Evolutionary conservation across 1,140 invertebrate genomes (phyloP), one percentile per base, ranked within the genome.

Genomic region (Cotesia chilonis): DNA sequence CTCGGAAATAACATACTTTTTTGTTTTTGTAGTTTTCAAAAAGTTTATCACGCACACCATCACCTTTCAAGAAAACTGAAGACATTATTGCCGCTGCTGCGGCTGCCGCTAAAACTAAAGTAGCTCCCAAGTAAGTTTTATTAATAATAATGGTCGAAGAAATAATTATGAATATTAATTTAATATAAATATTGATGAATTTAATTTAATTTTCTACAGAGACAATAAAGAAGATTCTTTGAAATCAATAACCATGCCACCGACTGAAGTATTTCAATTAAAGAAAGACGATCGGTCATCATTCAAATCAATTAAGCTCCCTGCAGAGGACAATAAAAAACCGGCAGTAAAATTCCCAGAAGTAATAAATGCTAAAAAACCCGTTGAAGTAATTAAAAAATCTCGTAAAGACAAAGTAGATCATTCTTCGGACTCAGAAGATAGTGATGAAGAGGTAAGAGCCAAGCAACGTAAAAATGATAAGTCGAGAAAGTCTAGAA

Each of bases 31-130:
- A 86, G 84, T 92, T 90, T 80, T 91, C 90, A 20, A 89, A 89
- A 83, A 94, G 93, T 78, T 86, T 94, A 17, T 94, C 93, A 6
- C 89, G 93, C 72, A 94, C 93, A 1, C 93, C 93, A 20, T 94
- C 93, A 20, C 93, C 93, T 60, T 94, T 94, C 83, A 90, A 94
- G 70, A 92, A 93, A 84, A 91, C 92, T 63, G 90, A 93, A 76
- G 92, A 94, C 81, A 90, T 92, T n/a, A 87, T 90, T 72, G 86
- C 84, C 47, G 83, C 82, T 17, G 57, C 17, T 47, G 83, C 82
- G 4, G 57, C 17, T 20, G 14, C 70, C 35, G 68, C 57, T 73
- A 87, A 87, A 79, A 35, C 82, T 36, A 85, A 84, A 74, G 65
- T 70, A 63, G 75, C 77, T 41, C 68, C 77, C n/a, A 85, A 84